These are phyloP conservation scores for Temnopleurus reevesii DNA, from an alignment of 53 echinoderm and acorn worm species.

Conservation along the genomic window DNA sequence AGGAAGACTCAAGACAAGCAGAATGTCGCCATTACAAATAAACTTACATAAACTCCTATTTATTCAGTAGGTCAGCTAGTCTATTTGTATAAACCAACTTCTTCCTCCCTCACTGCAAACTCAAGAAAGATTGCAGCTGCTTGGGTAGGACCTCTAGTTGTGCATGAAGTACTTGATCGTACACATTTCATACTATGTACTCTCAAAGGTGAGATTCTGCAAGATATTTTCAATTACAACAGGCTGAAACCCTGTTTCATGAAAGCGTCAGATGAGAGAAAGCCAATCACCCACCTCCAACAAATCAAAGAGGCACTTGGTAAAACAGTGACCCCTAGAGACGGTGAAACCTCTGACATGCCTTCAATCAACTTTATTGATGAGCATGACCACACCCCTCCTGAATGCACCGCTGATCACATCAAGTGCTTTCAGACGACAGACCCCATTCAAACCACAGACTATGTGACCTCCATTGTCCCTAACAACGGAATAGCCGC, in stretches of 20 bases:
- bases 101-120: slow-evolving; percentile 16
- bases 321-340: neutral
- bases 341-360: no score
- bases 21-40: slow-evolving; percentile 2
- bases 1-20: slow-evolving; percentile 37
- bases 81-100: slow-evolving; percentile 41
- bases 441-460: neutral
- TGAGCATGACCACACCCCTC: neutral
- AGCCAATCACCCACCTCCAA: slow-evolving; percentile 30
- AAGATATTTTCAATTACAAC: neutral
- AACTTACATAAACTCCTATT: neutral
- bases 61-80: slow-evolving; percentile 40
- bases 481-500: neutral
- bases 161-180: slow-evolving; percentile 35
- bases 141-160: slow-evolving; percentile 21
- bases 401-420: neutral
- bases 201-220: neutral
- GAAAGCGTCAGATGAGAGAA: neutral
- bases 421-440: neutral
- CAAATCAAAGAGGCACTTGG: neutral
- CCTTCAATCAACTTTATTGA: neutral
- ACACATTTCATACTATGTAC: slow-evolving; percentile 36
- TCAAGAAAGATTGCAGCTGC: slow-evolving; percentile 34
- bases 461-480: neutral
- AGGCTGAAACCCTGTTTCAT: neutral